A percentile compares a stretch with the other conserved stretches of the same genome.
These are phyloP conservation scores for Zaprionus lachaisei DNA, from an alignment of 1,140 invertebrate genomes.

Conservation along the genomic window DNA sequence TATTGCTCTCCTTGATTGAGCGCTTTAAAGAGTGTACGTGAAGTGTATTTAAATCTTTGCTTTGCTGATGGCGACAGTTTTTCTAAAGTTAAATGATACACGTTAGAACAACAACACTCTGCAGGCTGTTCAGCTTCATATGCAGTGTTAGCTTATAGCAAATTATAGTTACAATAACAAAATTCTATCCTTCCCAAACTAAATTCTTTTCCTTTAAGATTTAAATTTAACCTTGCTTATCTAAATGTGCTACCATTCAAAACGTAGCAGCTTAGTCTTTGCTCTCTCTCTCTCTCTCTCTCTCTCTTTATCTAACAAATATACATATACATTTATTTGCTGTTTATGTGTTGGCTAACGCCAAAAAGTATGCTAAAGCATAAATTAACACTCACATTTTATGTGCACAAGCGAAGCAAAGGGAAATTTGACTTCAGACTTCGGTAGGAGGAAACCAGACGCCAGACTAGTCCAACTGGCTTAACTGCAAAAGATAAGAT, in stretches of 20 bases:
- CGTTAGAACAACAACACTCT: no score
- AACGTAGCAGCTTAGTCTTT: neutral
- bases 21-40: no score
- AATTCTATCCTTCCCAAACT: neutral
- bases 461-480: constrained; percentile 36
- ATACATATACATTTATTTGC: constrained; percentile 33
- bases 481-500: constrained; percentile 48
- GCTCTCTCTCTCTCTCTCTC: constrained; percentile 28
- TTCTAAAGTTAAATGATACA: no score
- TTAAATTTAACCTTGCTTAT: neutral
- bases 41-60: no score
- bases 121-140: no score
- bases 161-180: constrained; percentile 1
- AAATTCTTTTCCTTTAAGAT: neutral
- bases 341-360: constrained; percentile 41
- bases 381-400: constrained; percentile 81
- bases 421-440: constrained; percentile 46
- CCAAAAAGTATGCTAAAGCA: constrained; percentile 48
- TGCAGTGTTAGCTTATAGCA: no score
- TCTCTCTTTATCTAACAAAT: constrained; percentile 4
- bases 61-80: no score
- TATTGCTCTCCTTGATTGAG: no score
- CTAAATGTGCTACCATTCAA: neutral
- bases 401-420: constrained; percentile 25
- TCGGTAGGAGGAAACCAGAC: constrained; percentile 27